Evolutionary conservation across 2,113 vertebrate genomes (phyloP).

Genomic region (Sula dactylatra): DNA sequence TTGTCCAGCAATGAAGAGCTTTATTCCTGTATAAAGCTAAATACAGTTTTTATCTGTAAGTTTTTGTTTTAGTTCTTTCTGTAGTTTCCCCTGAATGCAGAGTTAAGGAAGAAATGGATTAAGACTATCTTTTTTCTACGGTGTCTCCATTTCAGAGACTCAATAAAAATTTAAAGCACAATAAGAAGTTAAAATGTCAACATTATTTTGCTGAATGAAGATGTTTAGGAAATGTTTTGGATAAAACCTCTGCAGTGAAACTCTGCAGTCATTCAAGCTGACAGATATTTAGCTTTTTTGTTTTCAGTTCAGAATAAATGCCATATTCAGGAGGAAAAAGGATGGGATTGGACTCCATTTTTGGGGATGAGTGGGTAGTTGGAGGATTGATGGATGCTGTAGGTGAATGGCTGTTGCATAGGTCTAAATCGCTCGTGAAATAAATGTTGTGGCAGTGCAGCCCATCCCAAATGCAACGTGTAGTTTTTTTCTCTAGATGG

Average conservation of each 20-base stretch:
- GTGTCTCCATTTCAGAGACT: background rate
- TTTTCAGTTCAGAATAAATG: background rate
- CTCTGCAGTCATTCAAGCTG: background rate
- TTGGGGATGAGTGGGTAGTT: background rate
- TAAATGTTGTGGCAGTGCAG: background rate
- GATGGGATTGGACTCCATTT: background rate
- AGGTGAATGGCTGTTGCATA: background rate
- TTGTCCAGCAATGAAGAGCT: background rate
- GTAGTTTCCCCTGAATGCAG: background rate
- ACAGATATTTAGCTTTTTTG: background rate
- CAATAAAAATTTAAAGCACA: background rate
- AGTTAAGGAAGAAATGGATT: background rate
- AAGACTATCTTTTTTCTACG: background rate
- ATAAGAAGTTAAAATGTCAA: background rate
- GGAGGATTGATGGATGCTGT: background rate
- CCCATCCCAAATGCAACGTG: background rate
- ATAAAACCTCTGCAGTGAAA: background rate
- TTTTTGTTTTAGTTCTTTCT: background rate
- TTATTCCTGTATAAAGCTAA: background rate
- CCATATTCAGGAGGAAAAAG: background rate
- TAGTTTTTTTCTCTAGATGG: background rate
- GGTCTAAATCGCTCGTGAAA: background rate
- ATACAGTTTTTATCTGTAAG: background rate
- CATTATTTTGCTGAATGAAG: background rate
- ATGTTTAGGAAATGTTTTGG: background rate